Percentiles rank a stretch among this genome's conserved stretches.
Evolutionary conservation across 2,113 vertebrate genomes (phyloP).

Genomic region (Maccullochella peelii): DNA sequence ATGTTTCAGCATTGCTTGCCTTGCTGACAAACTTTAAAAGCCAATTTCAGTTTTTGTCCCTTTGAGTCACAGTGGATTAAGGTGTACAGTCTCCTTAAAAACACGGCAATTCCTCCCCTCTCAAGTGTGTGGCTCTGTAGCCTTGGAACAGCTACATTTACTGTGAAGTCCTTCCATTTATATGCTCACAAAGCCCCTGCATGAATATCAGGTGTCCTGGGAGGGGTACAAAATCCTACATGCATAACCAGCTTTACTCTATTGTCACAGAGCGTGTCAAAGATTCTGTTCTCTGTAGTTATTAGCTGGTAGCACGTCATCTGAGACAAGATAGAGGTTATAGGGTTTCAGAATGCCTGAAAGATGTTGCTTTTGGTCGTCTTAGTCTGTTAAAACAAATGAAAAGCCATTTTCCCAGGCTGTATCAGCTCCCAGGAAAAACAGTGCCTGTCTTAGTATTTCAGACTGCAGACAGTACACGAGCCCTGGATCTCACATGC

Average conservation of each 20-base stretch:
- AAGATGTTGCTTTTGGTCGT: conserved; percentile 7
- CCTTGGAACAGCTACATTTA: conserved; percentile 2
- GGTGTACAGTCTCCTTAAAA: not conserved
- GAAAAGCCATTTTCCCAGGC: not conserved
- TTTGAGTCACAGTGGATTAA: not conserved
- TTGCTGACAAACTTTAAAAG: not conserved
- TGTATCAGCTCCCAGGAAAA: not conserved
- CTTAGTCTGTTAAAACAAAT: conserved; percentile 14
- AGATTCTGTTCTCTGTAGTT: conserved; percentile 11
- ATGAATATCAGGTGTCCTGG: conserved; percentile 39
- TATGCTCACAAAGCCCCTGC: not conserved
- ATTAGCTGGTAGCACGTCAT: conserved; percentile 13
- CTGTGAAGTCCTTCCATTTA: not conserved
- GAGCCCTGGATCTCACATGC: not conserved
- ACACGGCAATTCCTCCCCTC: not conserved
- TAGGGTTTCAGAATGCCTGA: conserved; percentile 30
- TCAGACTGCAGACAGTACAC: not conserved
- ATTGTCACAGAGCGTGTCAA: conserved; percentile 34
- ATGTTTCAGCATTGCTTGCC: not conserved
- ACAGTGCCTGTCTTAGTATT: not conserved
- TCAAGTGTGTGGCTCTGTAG: not conserved
- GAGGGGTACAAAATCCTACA: conserved; percentile 17
- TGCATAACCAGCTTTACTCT: conserved; percentile 26
- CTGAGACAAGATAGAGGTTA: conserved; percentile 36
- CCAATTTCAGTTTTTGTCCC: not conserved